Conservation (phyloP, 2,888 invertebrate genomes). For the Gasteruption jaculator region DNA sequence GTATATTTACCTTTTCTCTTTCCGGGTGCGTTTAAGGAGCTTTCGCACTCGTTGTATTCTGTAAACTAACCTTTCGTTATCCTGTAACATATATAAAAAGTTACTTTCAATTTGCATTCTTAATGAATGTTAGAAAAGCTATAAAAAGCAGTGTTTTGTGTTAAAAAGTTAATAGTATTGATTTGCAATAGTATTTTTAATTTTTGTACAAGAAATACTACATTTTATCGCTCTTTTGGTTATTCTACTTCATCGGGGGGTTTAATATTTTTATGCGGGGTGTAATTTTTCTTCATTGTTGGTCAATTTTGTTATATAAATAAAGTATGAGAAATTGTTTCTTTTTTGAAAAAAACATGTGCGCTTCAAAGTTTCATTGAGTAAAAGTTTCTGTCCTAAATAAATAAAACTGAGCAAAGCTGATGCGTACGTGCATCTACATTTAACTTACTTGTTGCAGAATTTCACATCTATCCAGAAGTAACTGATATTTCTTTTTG, state of each 20-base stretch:
- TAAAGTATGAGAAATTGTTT: no score
- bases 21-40: slow-evolving; percentile 63
- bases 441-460: slow-evolving; percentile 59
- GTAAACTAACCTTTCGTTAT: slow-evolving; percentile 68
- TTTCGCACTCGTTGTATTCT: slow-evolving; percentile 70
- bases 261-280: no score
- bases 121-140: not conserved
- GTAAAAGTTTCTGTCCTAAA: no score
- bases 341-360: no score
- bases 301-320: no score
- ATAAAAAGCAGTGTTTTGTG: not conserved
- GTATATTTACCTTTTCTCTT: slow-evolving; percentile 58
- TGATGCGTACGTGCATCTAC: no score
- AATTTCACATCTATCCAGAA: slow-evolving; percentile 70
- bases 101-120: no score
- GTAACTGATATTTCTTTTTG: slow-evolving; percentile 68
- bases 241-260: no score
- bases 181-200: not conserved
- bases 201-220: not conserved
- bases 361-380: no score
- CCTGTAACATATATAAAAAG: slow-evolving; percentile 47
- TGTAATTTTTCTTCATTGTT: no score
- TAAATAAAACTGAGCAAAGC: no score
- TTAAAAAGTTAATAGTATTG: not conserved
- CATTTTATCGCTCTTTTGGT: no score